Evolutionary conservation across 2,888 invertebrate genomes (phyloP).

Genomic region (Lasioglossum marginatum): DNA sequence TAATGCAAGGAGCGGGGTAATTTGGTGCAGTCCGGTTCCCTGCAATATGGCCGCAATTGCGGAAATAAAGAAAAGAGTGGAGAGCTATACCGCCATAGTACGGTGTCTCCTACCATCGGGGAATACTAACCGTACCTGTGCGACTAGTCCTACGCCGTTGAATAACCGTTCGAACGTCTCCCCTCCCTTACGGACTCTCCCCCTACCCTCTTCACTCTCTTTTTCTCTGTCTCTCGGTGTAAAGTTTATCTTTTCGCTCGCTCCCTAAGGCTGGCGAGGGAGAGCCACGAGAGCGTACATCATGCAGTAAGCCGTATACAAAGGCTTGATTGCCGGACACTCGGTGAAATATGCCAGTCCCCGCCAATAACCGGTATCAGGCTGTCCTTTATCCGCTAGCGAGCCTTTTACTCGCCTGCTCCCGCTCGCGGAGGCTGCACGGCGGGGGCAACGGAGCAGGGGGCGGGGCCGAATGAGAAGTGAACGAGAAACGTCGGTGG

Average conservation of each 20-base stretch:
- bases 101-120: constrained; percentile 34
- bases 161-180: constrained; percentile 78
- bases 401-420: constrained; percentile 51
- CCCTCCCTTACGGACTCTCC: neutral
- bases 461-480: constrained; percentile 28
- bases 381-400: constrained; percentile 72
- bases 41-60: neutral
- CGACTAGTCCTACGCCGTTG: constrained; percentile 66
- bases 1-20: neutral
- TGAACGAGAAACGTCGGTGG: constrained; percentile 49
- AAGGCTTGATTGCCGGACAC: constrained; percentile 77
- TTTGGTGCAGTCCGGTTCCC: neutral
- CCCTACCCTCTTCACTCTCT: constrained; percentile 26
- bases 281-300: constrained; percentile 54
- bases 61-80: constrained; percentile 11
- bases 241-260: constrained; percentile 12
- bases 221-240: constrained; percentile 10
- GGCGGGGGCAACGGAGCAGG: neutral
- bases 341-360: constrained; percentile 79
- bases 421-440: neutral
- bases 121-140: constrained; percentile 49
- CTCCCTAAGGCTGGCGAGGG: constrained; percentile 23
- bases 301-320: constrained; percentile 70
- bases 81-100: constrained; percentile 21
- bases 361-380: constrained; percentile 82